Conservation (phyloP, 2,888 invertebrate genomes). For the Celastrina argiolus region DNA sequence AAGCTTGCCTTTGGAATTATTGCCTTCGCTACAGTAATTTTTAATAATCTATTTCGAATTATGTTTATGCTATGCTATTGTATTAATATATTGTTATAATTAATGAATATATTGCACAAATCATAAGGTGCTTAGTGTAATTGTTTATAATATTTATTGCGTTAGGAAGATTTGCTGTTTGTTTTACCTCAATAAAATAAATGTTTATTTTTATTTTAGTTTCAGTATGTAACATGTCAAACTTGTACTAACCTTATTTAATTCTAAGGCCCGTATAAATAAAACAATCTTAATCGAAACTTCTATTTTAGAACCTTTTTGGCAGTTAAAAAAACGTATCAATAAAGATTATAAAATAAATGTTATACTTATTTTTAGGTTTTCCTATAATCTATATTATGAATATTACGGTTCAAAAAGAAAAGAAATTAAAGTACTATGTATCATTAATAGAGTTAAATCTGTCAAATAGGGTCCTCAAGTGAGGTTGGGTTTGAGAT, state of each 20-base stretch:
- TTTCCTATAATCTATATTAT: too few species aligned
- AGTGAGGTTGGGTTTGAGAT: too few species aligned
- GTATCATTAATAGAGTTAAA: too few species aligned
- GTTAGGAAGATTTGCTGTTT: constrained; percentile 34
- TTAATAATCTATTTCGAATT: background rate
- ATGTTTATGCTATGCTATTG: constrained; percentile 10
- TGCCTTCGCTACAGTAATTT: background rate
- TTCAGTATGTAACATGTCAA: constrained; percentile 41
- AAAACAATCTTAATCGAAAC: too few species aligned
- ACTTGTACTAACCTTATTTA: constrained; percentile 37
- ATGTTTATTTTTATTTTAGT: background rate
- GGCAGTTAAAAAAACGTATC: too few species aligned
- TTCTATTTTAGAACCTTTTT: too few species aligned
- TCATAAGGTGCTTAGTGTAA: background rate
- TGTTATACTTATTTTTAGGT: too few species aligned
- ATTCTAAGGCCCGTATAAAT: background rate
- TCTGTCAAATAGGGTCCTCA: too few species aligned
- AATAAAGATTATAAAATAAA: too few species aligned
- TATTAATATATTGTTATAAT: background rate
- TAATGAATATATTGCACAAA: constrained; percentile 22
- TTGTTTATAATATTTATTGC: constrained; percentile 14
- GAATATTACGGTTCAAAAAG: too few species aligned
- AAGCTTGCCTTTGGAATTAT: constrained; percentile 1
- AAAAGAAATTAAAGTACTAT: too few species aligned
- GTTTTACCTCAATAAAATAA: constrained; percentile 30